Percentiles rank a stretch among this genome's conserved stretches.
These are phyloP conservation scores for Rattus norvegicus DNA, from an alignment of 2,113 vertebrate species.

Conservation along the genomic window GRCr8 NC_086023.1:73756001-73756500, in stretches of 20 bases:
- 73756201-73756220: constrained; percentile 24
- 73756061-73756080: neutral
- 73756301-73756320: neutral
- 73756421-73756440: neutral
- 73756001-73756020: neutral
- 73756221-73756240: neutral
- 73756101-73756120: neutral
- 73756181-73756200: constrained; percentile 12
- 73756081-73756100: neutral
- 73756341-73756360: neutral
- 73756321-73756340: too few species aligned
- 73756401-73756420: neutral
- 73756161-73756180: neutral
- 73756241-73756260: neutral
- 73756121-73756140: constrained; percentile 13
- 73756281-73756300: neutral
- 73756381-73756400: neutral
- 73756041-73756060: constrained; percentile 28
- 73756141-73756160: neutral
- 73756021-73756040: neutral
- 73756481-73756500: neutral
- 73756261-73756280: neutral
- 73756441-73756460: neutral
- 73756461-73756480: neutral
- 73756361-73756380: neutral